phyloP scores from a whole-genome alignment of 2,797 vertebrate genomes.

The Rhynchonycteris naso region DNA sequence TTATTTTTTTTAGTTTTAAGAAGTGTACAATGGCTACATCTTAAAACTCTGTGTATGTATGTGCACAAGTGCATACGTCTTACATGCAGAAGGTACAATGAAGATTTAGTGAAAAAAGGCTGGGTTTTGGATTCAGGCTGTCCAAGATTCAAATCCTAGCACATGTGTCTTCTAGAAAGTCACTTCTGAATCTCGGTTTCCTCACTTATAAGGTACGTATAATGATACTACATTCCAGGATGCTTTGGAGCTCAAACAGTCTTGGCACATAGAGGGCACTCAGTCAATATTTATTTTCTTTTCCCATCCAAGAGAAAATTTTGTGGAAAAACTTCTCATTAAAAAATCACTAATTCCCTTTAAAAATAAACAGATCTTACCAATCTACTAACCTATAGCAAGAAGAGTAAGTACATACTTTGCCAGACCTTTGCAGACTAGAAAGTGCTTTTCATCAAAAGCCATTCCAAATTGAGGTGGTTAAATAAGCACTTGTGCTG shows the following conservation, averaged over 20 bases:
- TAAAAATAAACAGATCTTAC: background rate
- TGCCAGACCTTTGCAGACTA: background rate
- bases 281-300: constrained; percentile 25
- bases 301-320: background rate
- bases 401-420: background rate
- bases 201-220: background rate
- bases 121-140: background rate
- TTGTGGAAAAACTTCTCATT: background rate
- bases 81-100: background rate
- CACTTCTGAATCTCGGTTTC: background rate
- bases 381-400: background rate
- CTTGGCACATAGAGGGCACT: background rate
- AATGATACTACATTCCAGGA: background rate
- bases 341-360: constrained; percentile 39
- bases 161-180: background rate
- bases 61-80: background rate
- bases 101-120: background rate
- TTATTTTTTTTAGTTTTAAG: background rate
- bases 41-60: background rate
- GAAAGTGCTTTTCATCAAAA: constrained; percentile 26
- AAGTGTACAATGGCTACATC: background rate
- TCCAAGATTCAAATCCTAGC: background rate
- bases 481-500: background rate
- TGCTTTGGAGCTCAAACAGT: background rate
- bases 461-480: too few relatives aligned